Evolutionary conservation across 2,888 invertebrate genomes (phyloP), one percentile per base, ranked within the genome.

Genomic region (Enchytraeus crypticus): DNA sequence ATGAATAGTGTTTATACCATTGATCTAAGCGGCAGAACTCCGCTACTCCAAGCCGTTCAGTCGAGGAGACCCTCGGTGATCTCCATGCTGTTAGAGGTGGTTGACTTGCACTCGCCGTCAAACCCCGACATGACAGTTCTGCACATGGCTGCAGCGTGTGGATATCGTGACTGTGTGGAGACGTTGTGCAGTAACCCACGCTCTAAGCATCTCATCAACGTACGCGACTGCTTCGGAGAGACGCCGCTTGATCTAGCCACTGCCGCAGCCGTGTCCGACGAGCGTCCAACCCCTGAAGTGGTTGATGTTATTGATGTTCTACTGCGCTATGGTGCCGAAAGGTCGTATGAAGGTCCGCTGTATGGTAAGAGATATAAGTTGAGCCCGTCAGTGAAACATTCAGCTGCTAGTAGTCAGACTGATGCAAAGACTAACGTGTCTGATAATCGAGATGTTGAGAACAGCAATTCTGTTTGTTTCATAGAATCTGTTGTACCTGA

Each of bases 41-140:
- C 59, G 18, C 30, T 59, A 18, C 33, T 62, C 26, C 57, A 62
- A 30, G 62, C 62, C 21, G 54, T 62, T 4, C 55, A 55, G 26
- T 62, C 62, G 3, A 49, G 49, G n/a, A 27, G 30, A 14, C 58
- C 58, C 21, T 8, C 51, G 14, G 53, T 58, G n/a, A 38, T 59
- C 2, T 3, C 32, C 33, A 43, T 32, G 11, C 49, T 62, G 18
- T 53, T 59, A 4, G 11, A 34, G 26, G 34, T 11, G 4, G 45
- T 30, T 18, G 5, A 53, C 30, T 18, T 59, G 3, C 23, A 46
- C n/a, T 4, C 34, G 11, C 27, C 47, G 14, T 2, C 54, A 11
- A 59, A 62, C 49, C 29, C 26, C 14, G n/a, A n/a, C n/a, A n/a
- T n/a, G n/a, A 38, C 32, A 11, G 34, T 43, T 1, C 32, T 62